These are phyloP conservation scores for Merodon equestris DNA, from an alignment of 2,888 invertebrate species.

Conservation along the genomic window DNA sequence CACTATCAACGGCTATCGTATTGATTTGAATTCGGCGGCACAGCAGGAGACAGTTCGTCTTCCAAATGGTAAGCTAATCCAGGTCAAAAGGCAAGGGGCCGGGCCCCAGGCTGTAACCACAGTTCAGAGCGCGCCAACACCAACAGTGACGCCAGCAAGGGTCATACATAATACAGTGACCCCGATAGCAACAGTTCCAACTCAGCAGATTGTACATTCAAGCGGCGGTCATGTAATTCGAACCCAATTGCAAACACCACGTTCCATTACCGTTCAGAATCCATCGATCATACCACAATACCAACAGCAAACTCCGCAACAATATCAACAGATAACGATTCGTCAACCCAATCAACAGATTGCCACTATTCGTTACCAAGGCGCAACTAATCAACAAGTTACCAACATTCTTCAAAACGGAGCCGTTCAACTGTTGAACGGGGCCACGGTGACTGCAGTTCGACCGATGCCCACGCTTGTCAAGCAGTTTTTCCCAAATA, in stretches of 20 bases:
- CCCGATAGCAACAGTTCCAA: conserved; percentile 22
- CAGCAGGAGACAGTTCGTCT: conserved; percentile 78
- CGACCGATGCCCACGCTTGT: conserved; percentile 71
- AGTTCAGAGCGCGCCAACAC: conserved; percentile 37
- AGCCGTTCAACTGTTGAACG: conserved; percentile 54
- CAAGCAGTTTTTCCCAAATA: conserved; percentile 74
- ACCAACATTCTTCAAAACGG: conserved; percentile 57
- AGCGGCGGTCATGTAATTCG: conserved; percentile 56
- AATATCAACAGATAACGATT: conserved; percentile 59
- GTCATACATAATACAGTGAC: conserved; percentile 41
- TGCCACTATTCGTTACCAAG: conserved; percentile 61
- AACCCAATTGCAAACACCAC: conserved; percentile 51
- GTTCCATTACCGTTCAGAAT: conserved; percentile 49
- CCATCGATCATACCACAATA: conserved; percentile 39
- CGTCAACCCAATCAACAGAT: conserved; percentile 62
- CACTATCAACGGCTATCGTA: conserved; percentile 78
- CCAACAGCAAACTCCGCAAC: conserved; percentile 41
- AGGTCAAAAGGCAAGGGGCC: conserved; percentile 77
- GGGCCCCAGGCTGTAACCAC: conserved; percentile 49
- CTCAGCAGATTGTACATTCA: conserved; percentile 47
- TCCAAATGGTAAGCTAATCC: conserved; percentile 78
- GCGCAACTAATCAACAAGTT: conserved; percentile 32
- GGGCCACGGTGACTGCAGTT: conserved; percentile 47
- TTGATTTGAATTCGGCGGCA: conserved; percentile 78
- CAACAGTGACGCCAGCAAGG: conserved; percentile 34